Conservation (phyloP, 2,888 invertebrate genomes). For the Drosophila barbarae region DNA sequence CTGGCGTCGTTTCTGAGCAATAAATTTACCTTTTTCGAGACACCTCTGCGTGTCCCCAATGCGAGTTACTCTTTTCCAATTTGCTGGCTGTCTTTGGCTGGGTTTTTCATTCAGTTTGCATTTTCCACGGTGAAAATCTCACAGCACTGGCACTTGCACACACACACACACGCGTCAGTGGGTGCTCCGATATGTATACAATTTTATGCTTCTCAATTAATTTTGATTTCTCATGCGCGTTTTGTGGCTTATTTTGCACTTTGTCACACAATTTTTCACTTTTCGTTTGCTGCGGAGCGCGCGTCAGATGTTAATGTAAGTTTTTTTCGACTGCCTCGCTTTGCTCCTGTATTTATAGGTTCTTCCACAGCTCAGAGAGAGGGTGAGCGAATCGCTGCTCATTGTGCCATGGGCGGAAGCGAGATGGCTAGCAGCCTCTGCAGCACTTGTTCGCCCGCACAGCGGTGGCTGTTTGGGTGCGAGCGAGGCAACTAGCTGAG, state of each 20-base stretch:
- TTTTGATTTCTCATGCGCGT: conserved; percentile 66
- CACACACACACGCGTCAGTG: conserved; percentile 33
- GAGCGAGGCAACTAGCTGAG: conserved; percentile 30
- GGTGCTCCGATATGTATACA: conserved; percentile 47
- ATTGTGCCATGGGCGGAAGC: not conserved
- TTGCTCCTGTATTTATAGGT: conserved; percentile 5
- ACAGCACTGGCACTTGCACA: conserved; percentile 27
- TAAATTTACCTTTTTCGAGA: conserved; percentile 38
- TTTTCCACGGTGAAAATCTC: conserved; percentile 30
- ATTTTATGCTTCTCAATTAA: conserved; percentile 62
- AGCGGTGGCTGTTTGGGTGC: conserved; percentile 12
- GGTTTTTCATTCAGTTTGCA: conserved; percentile 43
- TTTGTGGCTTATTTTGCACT: conserved; percentile 60
- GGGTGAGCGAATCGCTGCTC: not conserved
- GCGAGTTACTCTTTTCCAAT: conserved; percentile 23
- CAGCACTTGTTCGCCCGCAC: conserved; percentile 16
- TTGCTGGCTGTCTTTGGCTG: conserved; percentile 14
- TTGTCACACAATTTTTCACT: conserved; percentile 50
- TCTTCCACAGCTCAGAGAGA: not conserved
- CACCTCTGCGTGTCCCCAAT: conserved; percentile 32
- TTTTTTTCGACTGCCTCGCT: conserved; percentile 1
- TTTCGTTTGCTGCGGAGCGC: conserved; percentile 45
- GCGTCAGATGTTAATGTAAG: conserved; percentile 22
- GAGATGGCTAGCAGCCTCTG: conserved; percentile 1
- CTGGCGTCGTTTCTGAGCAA: conserved; percentile 31